These are phyloP conservation scores for Kryptolebias ocellatus DNA, from an alignment of 2,797 vertebrate genomes.

Conservation along the genomic window DNA sequence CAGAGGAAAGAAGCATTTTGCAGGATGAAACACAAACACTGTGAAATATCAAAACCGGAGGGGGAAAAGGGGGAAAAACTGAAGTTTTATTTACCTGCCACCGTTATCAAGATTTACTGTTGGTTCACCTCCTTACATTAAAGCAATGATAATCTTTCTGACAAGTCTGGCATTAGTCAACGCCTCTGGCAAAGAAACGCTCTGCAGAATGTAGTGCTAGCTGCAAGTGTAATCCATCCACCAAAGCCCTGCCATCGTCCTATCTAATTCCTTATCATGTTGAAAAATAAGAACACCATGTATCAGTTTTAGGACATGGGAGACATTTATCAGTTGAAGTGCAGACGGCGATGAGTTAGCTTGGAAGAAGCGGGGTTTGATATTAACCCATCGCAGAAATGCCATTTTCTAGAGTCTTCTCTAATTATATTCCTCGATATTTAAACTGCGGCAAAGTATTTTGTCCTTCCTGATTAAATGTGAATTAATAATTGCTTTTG, in stretches of 20 bases:
- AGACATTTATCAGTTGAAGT: conserved; percentile 62
- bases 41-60: conserved; percentile 24
- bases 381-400: conserved; percentile 27
- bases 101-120: conserved; percentile 57
- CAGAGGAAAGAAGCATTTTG: conserved; percentile 1
- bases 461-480: not conserved
- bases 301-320: conserved; percentile 37
- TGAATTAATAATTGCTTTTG: not conserved
- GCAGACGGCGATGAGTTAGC: conserved; percentile 44
- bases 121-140: conserved; percentile 58
- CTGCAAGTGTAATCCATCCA: conserved; percentile 53
- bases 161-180: conserved; percentile 58
- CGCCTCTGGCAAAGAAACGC: conserved; percentile 39
- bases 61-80: conserved; percentile 1
- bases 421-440: conserved; percentile 18
- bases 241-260: conserved; percentile 37
- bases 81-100: conserved; percentile 51
- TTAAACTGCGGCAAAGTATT: conserved; percentile 12
- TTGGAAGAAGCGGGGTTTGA: conserved; percentile 30
- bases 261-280: conserved; percentile 53
- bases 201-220: conserved; percentile 21
- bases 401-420: conserved; percentile 39
- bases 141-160: conserved; percentile 59
- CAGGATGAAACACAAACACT: not conserved
- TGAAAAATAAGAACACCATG: conserved; percentile 50